phyloP scores from a whole-genome alignment of 2,888 invertebrate species.

The Tachina fera region DNA sequence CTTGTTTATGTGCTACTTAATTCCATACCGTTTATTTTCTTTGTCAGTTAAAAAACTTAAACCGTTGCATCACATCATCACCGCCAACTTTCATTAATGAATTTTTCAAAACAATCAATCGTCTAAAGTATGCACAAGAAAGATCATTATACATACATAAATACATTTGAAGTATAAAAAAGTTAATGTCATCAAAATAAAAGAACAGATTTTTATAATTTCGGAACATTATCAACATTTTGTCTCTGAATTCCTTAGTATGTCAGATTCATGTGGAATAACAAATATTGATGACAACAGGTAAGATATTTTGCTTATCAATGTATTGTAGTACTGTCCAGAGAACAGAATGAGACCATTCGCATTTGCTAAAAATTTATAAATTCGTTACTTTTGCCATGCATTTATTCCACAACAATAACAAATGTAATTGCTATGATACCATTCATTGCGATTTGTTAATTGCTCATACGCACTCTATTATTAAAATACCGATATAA shows the following conservation, averaged over 20 bases:
- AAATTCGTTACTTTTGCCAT: too few species aligned
- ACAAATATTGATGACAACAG: constrained; percentile 72
- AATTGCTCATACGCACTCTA: too few species aligned
- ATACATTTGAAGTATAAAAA: not conserved
- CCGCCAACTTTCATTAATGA: constrained; percentile 3
- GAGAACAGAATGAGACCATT: too few species aligned
- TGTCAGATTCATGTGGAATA: constrained; percentile 76
- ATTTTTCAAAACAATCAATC: not conserved
- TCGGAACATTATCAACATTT: not conserved
- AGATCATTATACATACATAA: not conserved
- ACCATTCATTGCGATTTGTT: too few species aligned
- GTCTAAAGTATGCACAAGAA: not conserved
- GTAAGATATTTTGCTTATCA: constrained; percentile 30
- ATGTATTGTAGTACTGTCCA: not conserved
- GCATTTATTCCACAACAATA: too few species aligned
- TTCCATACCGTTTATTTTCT: constrained; percentile 21
- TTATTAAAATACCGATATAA: too few species aligned
- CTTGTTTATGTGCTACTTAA: constrained; percentile 34
- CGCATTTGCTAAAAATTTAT: too few species aligned
- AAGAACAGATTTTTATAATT: not conserved
- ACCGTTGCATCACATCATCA: constrained; percentile 44
- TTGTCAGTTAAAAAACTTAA: constrained; percentile 58
- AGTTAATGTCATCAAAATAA: not conserved
- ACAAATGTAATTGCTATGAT: too few species aligned
- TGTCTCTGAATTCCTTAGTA: constrained; percentile 57